phyloP scores from a whole-genome alignment of 2,797 vertebrate species.

The Hydrocynus forskahlii region DNA sequence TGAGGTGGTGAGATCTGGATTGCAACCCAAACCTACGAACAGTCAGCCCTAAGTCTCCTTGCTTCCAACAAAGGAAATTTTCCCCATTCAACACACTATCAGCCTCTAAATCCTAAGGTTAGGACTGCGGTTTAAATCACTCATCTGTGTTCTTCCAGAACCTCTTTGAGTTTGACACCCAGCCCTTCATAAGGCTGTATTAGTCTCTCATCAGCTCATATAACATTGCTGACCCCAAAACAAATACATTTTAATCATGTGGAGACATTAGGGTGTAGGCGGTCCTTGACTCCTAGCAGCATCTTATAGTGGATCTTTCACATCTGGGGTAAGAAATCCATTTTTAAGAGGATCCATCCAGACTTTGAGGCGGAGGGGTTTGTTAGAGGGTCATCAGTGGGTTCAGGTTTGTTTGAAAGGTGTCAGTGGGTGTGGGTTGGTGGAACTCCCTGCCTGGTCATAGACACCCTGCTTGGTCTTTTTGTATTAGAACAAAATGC shows the following conservation, averaged over 20 bases:
- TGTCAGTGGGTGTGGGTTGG: slow-evolving; percentile 59
- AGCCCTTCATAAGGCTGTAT: slow-evolving; percentile 18
- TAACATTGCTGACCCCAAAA: slow-evolving; percentile 8
- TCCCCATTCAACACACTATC: slow-evolving; percentile 13
- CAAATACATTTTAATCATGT: slow-evolving; percentile 13
- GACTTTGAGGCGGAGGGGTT: slow-evolving; percentile 26
- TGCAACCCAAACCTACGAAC: slow-evolving; percentile 61
- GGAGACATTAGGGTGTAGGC: slow-evolving; percentile 11
- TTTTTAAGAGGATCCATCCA: slow-evolving; percentile 17
- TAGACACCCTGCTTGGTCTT: slow-evolving; percentile 52
- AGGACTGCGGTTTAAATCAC: slow-evolving; percentile 5
- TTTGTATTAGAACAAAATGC: slow-evolving; percentile 77
- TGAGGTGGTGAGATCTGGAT: slow-evolving; percentile 89
- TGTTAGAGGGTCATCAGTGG: slow-evolving; percentile 8
- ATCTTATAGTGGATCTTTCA: slow-evolving; percentile 26
- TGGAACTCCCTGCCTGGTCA: slow-evolving; percentile 51
- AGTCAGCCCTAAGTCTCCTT: slow-evolving; percentile 13
- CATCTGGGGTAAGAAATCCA: slow-evolving; percentile 27
- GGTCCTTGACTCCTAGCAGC: slow-evolving; percentile 9
- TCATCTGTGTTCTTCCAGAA: slow-evolving; percentile 2
- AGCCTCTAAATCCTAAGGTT: slow-evolving; percentile 13
- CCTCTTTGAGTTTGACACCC: slow-evolving; percentile 18
- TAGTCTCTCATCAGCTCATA: slow-evolving; percentile 9
- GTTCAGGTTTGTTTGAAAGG: slow-evolving; percentile 39
- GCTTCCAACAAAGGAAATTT: neutral